Conservation (phyloP, 1,140 invertebrate genomes). For the Temnothorax longispinosus region DNA sequence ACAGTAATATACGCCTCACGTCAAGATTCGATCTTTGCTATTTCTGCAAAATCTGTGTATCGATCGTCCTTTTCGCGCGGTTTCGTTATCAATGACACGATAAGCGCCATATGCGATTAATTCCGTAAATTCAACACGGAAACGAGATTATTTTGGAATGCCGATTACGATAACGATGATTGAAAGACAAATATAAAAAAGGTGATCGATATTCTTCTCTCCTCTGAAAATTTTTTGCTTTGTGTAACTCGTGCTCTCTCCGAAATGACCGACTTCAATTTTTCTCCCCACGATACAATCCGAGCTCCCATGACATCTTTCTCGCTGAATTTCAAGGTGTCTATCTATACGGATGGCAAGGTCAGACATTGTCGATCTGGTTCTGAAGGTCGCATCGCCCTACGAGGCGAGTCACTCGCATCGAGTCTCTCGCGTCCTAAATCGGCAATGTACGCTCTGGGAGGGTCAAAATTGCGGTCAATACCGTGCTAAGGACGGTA, state of each 20-base stretch:
- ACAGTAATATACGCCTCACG: background rate
- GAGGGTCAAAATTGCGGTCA: constrained; percentile 77
- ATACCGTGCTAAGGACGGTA: constrained; percentile 66
- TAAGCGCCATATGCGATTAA: background rate
- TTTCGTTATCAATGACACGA: constrained; percentile 10
- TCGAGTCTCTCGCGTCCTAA: constrained; percentile 61
- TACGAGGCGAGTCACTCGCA: constrained; percentile 8
- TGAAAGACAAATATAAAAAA: background rate
- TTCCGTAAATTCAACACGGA: background rate
- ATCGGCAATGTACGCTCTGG: constrained; percentile 62
- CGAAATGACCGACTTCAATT: background rate
- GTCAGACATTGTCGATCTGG: constrained; percentile 52
- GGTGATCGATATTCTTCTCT: background rate
- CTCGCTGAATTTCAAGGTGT: constrained; percentile 31
- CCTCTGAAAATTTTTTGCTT: background rate
- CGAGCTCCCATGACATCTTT: background rate
- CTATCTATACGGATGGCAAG: constrained; percentile 33
- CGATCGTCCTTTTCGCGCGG: background rate
- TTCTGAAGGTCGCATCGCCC: constrained; percentile 66
- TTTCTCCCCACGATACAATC: background rate
- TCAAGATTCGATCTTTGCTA: background rate
- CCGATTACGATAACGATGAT: background rate
- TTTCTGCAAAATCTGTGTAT: background rate
- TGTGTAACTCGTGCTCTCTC: background rate
- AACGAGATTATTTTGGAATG: background rate